phyloP scores from a whole-genome alignment of 2,888 invertebrate genomes.

The Acanthosepion lycidas region DNA sequence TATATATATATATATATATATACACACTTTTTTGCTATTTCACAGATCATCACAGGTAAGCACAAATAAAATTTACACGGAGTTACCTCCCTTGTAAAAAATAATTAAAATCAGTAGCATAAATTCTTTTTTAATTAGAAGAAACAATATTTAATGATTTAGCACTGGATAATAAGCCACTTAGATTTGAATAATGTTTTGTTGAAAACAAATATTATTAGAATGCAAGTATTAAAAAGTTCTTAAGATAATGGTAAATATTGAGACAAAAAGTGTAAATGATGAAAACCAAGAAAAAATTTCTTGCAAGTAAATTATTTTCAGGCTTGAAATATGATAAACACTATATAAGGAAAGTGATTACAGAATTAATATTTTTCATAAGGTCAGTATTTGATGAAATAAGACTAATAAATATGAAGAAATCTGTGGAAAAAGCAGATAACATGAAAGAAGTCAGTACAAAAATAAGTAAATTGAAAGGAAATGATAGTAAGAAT shows the following conservation, averaged over 20 bases:
- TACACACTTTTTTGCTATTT: too few relatives aligned
- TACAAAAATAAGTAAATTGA: not conserved
- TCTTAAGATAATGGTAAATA: not conserved
- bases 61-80: not conserved
- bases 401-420: not conserved
- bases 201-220: not conserved
- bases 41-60: not conserved
- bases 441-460: not conserved
- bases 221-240: not conserved
- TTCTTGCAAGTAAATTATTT: not conserved
- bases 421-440: not conserved
- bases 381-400: not conserved
- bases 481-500: not conserved
- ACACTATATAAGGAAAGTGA: not conserved
- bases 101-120: not conserved
- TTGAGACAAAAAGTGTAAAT: not conserved
- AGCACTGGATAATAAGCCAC: not conserved
- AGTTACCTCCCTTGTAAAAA: slow-evolving; percentile 13
- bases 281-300: not conserved
- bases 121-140: not conserved
- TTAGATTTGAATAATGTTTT: not conserved
- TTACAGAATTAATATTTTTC: not conserved
- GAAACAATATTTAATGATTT: not conserved
- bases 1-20: too few relatives aligned
- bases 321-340: not conserved